Evolutionary conservation across 2,888 invertebrate genomes (phyloP).

Genomic region (Macrosoma leucophasiata): DNA sequence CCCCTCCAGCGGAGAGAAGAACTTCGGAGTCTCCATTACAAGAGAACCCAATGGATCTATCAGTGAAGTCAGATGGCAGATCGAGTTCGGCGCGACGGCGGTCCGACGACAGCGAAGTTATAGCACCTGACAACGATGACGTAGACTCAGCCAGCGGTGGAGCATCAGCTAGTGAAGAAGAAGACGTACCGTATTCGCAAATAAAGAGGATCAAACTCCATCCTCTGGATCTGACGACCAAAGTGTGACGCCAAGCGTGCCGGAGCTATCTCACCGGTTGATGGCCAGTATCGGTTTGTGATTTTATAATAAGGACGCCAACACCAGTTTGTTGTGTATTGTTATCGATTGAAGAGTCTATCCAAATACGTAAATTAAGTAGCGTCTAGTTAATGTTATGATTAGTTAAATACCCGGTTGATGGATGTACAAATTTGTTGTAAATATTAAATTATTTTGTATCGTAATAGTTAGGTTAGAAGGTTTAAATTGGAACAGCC

Average conservation of each 20-base stretch:
- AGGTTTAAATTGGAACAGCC: conserved; percentile 46
- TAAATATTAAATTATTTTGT: conserved; percentile 67
- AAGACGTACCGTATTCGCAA: conserved; percentile 74
- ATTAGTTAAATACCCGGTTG: conserved; percentile 52
- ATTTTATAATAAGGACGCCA: conserved; percentile 57
- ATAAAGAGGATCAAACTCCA: conserved; percentile 76
- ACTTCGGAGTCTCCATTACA: conserved; percentile 77
- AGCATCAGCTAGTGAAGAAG: conserved; percentile 64
- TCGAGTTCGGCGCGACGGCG: conserved; percentile 66
- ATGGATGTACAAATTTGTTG: conserved; percentile 64
- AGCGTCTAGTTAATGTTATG: conserved; percentile 52
- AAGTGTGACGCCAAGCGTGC: conserved; percentile 71
- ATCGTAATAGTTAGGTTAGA: conserved; percentile 50
- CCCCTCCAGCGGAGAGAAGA: conserved; percentile 58
- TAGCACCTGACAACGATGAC: conserved; percentile 59
- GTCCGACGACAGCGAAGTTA: conserved; percentile 70
- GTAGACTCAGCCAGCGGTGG: conserved; percentile 61
- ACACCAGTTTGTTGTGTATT: conserved; percentile 53
- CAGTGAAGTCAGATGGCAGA: conserved; percentile 81
- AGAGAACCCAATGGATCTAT: conserved; percentile 88
- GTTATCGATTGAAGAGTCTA: conserved; percentile 73
- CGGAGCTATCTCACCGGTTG: conserved; percentile 19
- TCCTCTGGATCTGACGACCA: conserved; percentile 81
- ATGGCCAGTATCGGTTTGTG: conserved; percentile 72
- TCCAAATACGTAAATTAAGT: conserved; percentile 73